Evolutionary conservation across 2,888 invertebrate genomes (phyloP).

Genomic region (Erebia palarica): DNA sequence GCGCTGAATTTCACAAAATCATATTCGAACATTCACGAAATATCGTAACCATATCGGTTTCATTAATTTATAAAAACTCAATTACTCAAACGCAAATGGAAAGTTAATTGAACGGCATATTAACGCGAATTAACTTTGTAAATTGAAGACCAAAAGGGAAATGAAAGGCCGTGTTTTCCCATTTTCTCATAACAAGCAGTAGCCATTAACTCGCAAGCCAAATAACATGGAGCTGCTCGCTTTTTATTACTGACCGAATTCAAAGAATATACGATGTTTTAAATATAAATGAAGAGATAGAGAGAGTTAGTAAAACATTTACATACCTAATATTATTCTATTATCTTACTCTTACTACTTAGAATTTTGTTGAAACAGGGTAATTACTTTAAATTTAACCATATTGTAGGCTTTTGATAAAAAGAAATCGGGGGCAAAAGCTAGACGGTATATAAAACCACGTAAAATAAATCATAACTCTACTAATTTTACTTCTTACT

Average conservation of each 20-base stretch:
- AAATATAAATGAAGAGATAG: not conserved
- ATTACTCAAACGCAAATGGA: conserved; percentile 2
- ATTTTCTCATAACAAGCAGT: conserved; percentile 21
- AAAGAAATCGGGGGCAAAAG: too few species aligned
- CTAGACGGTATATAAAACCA: too few species aligned
- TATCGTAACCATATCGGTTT: not conserved
- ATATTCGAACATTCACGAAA: too few species aligned
- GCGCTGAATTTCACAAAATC: too few species aligned
- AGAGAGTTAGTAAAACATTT: too few species aligned
- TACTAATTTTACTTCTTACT: too few species aligned
- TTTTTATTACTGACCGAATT: not conserved
- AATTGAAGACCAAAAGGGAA: conserved; percentile 1
- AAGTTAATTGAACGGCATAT: conserved; percentile 7
- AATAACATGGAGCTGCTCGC: not conserved
- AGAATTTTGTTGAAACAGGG: too few species aligned
- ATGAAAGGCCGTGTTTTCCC: conserved; percentile 28
- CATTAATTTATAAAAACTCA: conserved; percentile 6
- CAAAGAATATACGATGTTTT: not conserved
- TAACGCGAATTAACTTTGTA: conserved; percentile 7
- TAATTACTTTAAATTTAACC: too few species aligned
- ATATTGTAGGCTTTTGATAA: too few species aligned
- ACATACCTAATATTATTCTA: too few species aligned
- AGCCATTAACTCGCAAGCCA: conserved; percentile 13
- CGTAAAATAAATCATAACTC: too few species aligned
- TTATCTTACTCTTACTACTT: too few species aligned